These are phyloP conservation scores for Dendrolimus pini DNA, from an alignment of 2,888 invertebrate species.

Conservation along the genomic window DNA sequence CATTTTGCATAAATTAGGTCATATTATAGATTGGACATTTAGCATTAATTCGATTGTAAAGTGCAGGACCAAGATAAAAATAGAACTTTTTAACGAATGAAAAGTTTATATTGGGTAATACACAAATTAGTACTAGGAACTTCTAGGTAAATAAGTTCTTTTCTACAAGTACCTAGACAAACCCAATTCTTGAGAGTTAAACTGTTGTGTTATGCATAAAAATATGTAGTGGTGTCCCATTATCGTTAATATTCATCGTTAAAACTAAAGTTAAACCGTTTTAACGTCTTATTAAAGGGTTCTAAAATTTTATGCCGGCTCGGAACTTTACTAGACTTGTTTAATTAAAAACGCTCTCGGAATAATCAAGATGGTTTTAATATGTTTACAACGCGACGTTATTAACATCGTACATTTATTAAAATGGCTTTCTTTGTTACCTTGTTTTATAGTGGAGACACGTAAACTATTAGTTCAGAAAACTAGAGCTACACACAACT, in stretches of 20 bases:
- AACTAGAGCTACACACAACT: too few species aligned
- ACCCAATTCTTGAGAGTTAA: too few species aligned
- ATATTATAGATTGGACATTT: too few species aligned
- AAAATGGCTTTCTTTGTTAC: constrained; percentile 16
- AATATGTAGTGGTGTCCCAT: constrained; percentile 19
- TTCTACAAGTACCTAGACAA: too few species aligned
- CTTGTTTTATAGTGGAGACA: constrained; percentile 5
- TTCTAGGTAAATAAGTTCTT: too few species aligned
- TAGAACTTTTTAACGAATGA: too few species aligned
- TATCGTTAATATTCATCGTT: constrained; percentile 67
- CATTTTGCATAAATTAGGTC: too few species aligned
- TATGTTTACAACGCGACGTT: constrained; percentile 38
- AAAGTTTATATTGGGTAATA: too few species aligned
- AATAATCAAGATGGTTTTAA: constrained; percentile 64
- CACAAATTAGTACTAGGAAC: too few species aligned
- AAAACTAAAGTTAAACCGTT: constrained; percentile 55
- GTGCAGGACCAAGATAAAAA: too few species aligned
- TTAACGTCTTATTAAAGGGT: constrained; percentile 74
- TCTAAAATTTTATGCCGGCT: constrained; percentile 68
- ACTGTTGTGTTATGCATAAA: too few species aligned
- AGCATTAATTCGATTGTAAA: too few species aligned
- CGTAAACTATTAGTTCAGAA: background rate
- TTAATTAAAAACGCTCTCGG: constrained; percentile 73
- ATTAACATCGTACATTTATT: constrained; percentile 29
- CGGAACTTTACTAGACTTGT: constrained; percentile 49